These are phyloP conservation scores for Riptortus pedestris DNA, from an alignment of 1,140 invertebrate species.

Conservation along the genomic window DNA sequence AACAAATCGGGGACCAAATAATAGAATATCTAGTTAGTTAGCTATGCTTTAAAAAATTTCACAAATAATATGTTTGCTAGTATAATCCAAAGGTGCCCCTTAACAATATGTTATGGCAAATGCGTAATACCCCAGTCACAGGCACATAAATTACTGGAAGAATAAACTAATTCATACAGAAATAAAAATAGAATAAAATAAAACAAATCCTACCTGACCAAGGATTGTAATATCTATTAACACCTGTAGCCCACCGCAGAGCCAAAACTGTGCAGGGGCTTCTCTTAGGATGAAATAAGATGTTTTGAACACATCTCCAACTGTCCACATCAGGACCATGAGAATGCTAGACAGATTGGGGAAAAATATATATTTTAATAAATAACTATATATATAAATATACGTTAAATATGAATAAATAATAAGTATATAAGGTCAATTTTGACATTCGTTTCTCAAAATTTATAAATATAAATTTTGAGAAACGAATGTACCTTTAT, in stretches of 20 bases:
- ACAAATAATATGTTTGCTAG: no score
- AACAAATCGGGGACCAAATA: no score
- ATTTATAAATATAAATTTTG: no score
- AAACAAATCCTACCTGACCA: conserved; percentile 61
- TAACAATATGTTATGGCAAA: no score
- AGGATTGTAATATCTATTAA: conserved; percentile 73
- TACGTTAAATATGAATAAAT: not conserved
- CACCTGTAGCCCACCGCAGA: conserved; percentile 90
- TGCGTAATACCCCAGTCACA: no score
- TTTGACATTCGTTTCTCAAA: no score
- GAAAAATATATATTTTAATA: conserved; percentile 25
- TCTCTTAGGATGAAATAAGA: conserved; percentile 83
- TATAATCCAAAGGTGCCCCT: no score
- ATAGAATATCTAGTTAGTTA: no score
- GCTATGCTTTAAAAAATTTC: no score
- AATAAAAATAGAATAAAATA: no score
- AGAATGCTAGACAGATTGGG: conserved; percentile 52
- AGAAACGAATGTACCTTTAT: no score
- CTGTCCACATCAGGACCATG: conserved; percentile 96
- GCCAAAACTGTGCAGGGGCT: conserved; percentile 88
- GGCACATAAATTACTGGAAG: not conserved
- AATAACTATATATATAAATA: not conserved
- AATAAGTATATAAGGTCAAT: no score
- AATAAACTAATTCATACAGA: not conserved
- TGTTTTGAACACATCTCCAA: conserved; percentile 93